phyloP scores from a whole-genome alignment of 2,113 vertebrate genomes.

The Rhagologus leucostigma region DNA sequence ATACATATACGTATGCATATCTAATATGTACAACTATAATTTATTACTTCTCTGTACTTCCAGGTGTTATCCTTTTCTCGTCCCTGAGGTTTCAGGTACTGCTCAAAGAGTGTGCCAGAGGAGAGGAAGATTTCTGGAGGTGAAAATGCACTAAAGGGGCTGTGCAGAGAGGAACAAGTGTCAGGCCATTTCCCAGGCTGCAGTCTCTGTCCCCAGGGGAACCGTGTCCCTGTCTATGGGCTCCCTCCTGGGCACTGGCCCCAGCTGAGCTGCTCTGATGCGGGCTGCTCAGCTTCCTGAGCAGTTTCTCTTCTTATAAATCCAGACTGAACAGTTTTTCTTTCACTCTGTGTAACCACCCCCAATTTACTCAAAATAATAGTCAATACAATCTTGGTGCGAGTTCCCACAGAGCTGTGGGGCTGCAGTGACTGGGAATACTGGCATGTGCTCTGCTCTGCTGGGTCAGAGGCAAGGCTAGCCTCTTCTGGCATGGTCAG shows the following conservation, averaged over 20 bases:
- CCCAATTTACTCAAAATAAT: background rate
- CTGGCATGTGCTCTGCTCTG: background rate
- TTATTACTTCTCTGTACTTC: background rate
- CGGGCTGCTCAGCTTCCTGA: background rate
- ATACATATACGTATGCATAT: background rate
- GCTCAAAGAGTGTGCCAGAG: background rate
- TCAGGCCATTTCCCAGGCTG: background rate
- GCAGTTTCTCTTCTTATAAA: background rate
- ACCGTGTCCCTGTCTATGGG: background rate
- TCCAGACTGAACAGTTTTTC: background rate
- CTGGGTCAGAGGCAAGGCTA: background rate
- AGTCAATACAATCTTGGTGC: background rate
- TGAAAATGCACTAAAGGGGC: background rate
- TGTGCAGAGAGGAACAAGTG: background rate
- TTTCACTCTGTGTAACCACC: background rate
- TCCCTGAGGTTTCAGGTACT: background rate
- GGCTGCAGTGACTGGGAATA: background rate
- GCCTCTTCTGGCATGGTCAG: background rate
- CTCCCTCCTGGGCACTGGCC: background rate
- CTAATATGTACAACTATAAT: background rate
- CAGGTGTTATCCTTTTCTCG: background rate
- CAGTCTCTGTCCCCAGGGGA: background rate
- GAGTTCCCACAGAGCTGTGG: background rate
- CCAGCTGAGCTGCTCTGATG: background rate
- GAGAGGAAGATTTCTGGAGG: background rate